phyloP scores from a whole-genome alignment of 2,888 invertebrate genomes.

The Drosophila mimetica region DNA sequence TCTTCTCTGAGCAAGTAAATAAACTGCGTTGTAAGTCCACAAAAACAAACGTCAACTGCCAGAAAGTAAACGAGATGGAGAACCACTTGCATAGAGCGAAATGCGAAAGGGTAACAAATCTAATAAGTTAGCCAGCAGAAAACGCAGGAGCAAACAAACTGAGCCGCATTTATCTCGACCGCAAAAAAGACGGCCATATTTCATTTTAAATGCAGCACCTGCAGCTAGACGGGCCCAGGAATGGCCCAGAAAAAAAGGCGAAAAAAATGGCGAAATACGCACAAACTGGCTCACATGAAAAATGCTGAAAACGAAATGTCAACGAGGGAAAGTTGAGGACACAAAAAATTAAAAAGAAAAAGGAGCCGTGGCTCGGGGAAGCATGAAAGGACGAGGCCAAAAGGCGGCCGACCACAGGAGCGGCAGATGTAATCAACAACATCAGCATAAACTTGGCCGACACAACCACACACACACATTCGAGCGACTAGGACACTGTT shows the following conservation, averaged over 20 bases:
- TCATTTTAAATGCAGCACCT: constrained; percentile 76
- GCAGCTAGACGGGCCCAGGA: constrained; percentile 54
- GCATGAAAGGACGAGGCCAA: constrained; percentile 21
- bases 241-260: constrained; percentile 8
- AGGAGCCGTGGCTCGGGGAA: not conserved
- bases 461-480: constrained; percentile 28
- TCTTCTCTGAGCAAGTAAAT: not conserved
- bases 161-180: constrained; percentile 70
- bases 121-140: constrained; percentile 61
- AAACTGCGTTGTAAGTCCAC: constrained; percentile 1
- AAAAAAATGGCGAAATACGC: constrained; percentile 12
- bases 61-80: constrained; percentile 17
- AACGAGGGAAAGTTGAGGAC: constrained; percentile 58
- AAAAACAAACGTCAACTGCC: constrained; percentile 17
- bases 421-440: constrained; percentile 69
- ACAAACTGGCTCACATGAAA: constrained; percentile 17
- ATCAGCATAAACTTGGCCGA: constrained; percentile 64
- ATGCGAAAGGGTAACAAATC: constrained; percentile 50
- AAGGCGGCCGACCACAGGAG: constrained; percentile 40
- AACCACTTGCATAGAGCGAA: constrained; percentile 4
- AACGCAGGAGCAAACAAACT: constrained; percentile 64
- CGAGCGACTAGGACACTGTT: constrained; percentile 24
- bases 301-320: constrained; percentile 70
- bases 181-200: constrained; percentile 76
- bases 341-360: constrained; percentile 30